These are phyloP conservation scores for Homarus gammarus DNA, from an alignment of 2,888 invertebrate genomes.

Conservation along the genomic window DNA sequence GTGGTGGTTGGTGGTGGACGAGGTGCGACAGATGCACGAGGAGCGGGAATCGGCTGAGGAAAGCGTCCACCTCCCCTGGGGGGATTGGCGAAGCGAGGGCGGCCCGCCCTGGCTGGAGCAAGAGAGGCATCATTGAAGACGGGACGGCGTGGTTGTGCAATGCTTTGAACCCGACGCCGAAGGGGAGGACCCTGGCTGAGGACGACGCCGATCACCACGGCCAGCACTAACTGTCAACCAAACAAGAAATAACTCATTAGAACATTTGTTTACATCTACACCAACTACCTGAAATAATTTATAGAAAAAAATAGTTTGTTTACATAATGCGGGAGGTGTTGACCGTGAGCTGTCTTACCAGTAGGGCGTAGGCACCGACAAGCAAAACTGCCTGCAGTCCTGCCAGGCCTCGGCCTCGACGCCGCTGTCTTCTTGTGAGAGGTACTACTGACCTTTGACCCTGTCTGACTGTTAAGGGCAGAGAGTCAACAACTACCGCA, in stretches of 20 bases:
- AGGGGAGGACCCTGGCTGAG: constrained; percentile 41
- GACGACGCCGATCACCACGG: constrained; percentile 69
- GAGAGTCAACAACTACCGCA: constrained; percentile 42
- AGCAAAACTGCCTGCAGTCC: constrained; percentile 62
- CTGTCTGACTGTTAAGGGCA: background rate
- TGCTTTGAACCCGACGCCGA: background rate
- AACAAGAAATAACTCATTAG: background rate
- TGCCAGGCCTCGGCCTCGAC: constrained; percentile 26
- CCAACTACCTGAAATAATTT: background rate
- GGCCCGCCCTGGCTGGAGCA: background rate
- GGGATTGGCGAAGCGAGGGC: background rate
- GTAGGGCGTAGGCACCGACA: constrained; percentile 65
- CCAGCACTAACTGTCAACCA: constrained; percentile 65
- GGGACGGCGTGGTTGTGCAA: background rate
- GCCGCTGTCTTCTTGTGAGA: background rate
- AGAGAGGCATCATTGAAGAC: constrained; percentile 10
- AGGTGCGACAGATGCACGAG: background rate
- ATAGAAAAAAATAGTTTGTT: background rate
- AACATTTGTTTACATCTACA: background rate
- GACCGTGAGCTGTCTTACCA: constrained; percentile 50
- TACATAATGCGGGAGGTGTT: background rate
- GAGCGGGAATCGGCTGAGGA: constrained; percentile 5
- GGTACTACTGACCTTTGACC: background rate
- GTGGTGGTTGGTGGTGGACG: constrained; percentile 25
- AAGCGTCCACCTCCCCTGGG: background rate